A percentile compares a stretch with the other conserved stretches of the same genome.
phyloP scores from a whole-genome alignment of 2,113 vertebrate species.

The Corythaixoides concolor region DNA sequence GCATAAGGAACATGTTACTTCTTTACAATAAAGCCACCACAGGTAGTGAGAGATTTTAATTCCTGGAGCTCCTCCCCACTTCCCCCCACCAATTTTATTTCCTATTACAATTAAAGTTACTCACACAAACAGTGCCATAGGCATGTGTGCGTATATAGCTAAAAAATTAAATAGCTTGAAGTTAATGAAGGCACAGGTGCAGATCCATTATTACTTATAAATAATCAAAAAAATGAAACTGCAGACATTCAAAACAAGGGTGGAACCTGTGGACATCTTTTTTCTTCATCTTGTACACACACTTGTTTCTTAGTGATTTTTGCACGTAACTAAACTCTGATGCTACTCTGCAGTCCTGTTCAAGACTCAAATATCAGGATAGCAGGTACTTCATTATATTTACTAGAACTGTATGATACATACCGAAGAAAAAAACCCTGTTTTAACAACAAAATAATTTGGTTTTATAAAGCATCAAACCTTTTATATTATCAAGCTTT shows the following conservation, averaged over 20 bases:
- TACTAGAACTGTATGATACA: neutral
- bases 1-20: neutral
- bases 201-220: neutral
- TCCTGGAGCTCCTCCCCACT: neutral
- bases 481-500: neutral
- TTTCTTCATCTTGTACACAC: neutral
- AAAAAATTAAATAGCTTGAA: neutral
- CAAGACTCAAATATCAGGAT: neutral
- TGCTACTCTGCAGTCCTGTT: neutral
- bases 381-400: neutral
- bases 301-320: neutral
- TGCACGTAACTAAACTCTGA: neutral
- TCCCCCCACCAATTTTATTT: neutral
- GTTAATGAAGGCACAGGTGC: conserved; percentile 4
- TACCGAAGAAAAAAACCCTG: neutral
- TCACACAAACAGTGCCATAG: neutral
- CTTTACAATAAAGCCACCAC: neutral
- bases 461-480: neutral
- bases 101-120: neutral
- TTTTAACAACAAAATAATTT: neutral
- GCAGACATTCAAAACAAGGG: neutral
- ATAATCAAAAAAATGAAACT: neutral
- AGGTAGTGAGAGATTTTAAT: neutral
- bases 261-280: neutral
- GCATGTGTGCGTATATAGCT: neutral